Conservation (phyloP, 2,888 invertebrate genomes). For the Ypsolopha scabrella region DNA sequence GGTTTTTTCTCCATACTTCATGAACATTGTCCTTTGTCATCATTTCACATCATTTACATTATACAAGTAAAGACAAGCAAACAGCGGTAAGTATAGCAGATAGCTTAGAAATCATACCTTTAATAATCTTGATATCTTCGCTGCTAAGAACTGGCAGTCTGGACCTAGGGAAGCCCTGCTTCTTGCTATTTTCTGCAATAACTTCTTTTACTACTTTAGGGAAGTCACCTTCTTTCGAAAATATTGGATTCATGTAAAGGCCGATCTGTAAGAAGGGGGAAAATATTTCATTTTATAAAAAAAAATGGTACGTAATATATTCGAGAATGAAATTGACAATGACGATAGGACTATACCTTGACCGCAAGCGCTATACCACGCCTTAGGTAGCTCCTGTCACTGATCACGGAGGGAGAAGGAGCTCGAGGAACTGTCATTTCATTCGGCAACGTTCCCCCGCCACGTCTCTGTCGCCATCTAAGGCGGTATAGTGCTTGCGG, state of each 20-base stretch:
- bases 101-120: conserved; percentile 22
- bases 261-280: conserved; percentile 32
- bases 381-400: too few relatives aligned
- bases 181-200: conserved; percentile 47
- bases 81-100: too few relatives aligned
- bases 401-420: too few relatives aligned
- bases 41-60: too few relatives aligned
- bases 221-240: neutral
- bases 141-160: conserved; percentile 54
- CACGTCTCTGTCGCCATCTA: too few relatives aligned
- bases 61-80: too few relatives aligned
- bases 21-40: too few relatives aligned
- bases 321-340: neutral
- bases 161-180: conserved; percentile 52
- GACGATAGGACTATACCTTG: neutral
- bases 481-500: too few relatives aligned
- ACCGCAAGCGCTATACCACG: too few relatives aligned
- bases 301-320: neutral
- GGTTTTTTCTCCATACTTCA: too few relatives aligned
- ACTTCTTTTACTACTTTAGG: conserved; percentile 37
- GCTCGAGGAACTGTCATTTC: too few relatives aligned
- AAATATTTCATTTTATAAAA: conserved; percentile 8
- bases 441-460: too few relatives aligned
- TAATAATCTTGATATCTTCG: conserved; percentile 40
- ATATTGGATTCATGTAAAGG: conserved; percentile 49